Evolutionary conservation across 2,888 invertebrate species (phyloP), one percentile per base, ranked within the genome.

Genomic region (Tipula lateralis): DNA sequence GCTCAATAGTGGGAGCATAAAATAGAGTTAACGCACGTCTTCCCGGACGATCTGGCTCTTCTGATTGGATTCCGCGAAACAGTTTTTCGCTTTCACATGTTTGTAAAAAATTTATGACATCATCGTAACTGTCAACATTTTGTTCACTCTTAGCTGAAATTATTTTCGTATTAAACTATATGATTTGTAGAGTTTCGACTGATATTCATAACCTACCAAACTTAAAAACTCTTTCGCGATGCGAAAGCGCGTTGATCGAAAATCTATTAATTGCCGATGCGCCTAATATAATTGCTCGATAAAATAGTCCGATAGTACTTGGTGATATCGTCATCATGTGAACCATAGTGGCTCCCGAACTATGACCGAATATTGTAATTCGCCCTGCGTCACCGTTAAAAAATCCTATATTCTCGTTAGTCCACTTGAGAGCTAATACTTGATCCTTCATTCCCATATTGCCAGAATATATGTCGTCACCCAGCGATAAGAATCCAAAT

Each of bases 381-480:
- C 88, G 87, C 29, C 87, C 87, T 0, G 85, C 85, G 85, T 90
- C 88, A 12, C 90, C 91, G 6, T 90, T 90, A 86, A 91, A 91
- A 0, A 88, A 86, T 83, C 87, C 88, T 80, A 90, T 90, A 29
- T 90, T 89, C 0, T 88, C 86, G 83, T 88, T 89, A 0, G 90
- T 86, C 90, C 90, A 91, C 85, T 88, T 87, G 12, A 90, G 86
- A 2, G 90, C 90, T 66, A 87, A 84, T 4, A 87, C 84, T 86
- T 90, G 90, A 91, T 90, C 90, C 85, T 90, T 90, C 0, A 91
- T 85, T 0, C 90, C 90, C 85, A 90, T 89, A 85, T 90, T 90
- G 0, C 90, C 90, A 0, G 90, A 88, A 12, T 90, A 86, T 16
- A 88, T 87, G 0, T 88, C 87, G 0, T 86, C 88, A 32, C 89